A percentile compares a stretch with the other conserved stretches of the same genome.
Conservation (phyloP, 2,888 invertebrate genomes). For the Pammene fasciana region DNA sequence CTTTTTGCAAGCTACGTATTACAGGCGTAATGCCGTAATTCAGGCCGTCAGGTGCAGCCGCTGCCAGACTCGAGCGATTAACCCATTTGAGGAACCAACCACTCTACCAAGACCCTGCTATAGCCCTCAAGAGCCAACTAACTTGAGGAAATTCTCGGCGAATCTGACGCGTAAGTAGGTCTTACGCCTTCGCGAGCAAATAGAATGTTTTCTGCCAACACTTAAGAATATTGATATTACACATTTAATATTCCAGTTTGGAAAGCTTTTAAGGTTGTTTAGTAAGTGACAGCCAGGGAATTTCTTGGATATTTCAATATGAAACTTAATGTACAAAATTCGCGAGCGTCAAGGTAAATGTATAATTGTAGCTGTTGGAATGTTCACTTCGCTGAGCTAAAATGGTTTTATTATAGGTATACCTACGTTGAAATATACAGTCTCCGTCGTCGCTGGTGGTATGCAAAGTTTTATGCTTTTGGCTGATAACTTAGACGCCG, state of each 20-base stretch:
- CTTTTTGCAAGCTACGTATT: conserved; percentile 62
- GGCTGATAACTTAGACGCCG: not conserved
- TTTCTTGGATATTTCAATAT: conserved; percentile 26
- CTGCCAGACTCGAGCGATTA: conserved; percentile 75
- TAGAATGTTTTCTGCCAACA: conserved; percentile 40
- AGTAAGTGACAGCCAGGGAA: conserved; percentile 34
- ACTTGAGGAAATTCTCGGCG: conserved; percentile 13
- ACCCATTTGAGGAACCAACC: conserved; percentile 64
- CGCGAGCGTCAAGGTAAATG: conserved; percentile 14
- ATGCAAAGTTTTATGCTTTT: conserved; percentile 25
- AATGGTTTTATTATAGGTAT: not conserved
- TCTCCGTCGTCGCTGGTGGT: not conserved
- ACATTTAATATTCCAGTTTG: conserved; percentile 38
- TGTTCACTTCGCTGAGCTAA: not conserved
- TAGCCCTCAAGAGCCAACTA: conserved; percentile 25
- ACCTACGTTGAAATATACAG: not conserved
- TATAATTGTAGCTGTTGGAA: conserved; percentile 13
- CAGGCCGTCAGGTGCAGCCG: conserved; percentile 80
- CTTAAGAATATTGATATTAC: conserved; percentile 40
- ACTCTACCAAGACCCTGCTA: conserved; percentile 28
- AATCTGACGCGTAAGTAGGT: conserved; percentile 27
- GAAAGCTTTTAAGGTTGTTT: conserved; percentile 40
- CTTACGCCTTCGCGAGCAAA: conserved; percentile 23
- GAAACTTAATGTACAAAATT: conserved; percentile 15
- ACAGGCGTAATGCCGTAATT: conserved; percentile 72